Percentiles rank a stretch among this genome's conserved stretches.
Evolutionary conservation across 1,140 invertebrate genomes (phyloP).

Genomic region (Limonius californicus): DNA sequence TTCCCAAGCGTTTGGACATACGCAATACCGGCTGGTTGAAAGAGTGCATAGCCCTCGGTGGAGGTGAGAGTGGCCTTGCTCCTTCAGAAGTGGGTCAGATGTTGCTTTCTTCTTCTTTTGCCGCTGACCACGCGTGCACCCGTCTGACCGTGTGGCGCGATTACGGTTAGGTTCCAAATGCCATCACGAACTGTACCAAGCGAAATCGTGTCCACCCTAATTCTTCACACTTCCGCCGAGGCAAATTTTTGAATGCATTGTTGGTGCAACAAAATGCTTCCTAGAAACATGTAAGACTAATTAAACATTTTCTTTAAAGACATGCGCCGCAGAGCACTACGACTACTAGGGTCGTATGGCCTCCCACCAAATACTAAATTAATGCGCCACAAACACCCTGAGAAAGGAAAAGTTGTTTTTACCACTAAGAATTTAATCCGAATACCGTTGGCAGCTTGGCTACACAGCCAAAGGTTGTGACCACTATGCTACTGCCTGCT

Average conservation of each 20-base stretch:
- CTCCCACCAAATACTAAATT: too few relatives aligned
- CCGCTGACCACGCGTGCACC: conserved; percentile 7
- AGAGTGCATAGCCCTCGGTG: background rate
- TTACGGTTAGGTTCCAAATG: background rate
- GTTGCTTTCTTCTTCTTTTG: conserved; percentile 31
- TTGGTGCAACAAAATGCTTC: background rate
- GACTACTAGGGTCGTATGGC: too few relatives aligned
- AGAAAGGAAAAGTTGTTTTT: too few relatives aligned
- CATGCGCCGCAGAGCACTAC: too few relatives aligned
- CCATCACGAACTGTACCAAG: background rate
- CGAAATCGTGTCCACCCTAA: background rate
- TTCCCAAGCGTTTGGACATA: background rate
- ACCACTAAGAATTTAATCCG: too few relatives aligned
- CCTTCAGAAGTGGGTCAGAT: conserved; percentile 29
- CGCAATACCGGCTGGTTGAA: background rate
- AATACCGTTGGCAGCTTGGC: too few relatives aligned
- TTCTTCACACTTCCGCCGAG: background rate
- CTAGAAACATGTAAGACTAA: too few relatives aligned
- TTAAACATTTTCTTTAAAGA: too few relatives aligned
- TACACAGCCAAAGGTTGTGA: too few relatives aligned
- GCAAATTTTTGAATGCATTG: background rate
- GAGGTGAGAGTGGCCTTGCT: conserved; percentile 37
- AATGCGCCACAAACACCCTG: too few relatives aligned
- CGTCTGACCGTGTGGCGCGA: background rate
- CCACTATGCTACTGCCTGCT: too few relatives aligned